Evolutionary conservation across 2,797 vertebrate species (phyloP), one percentile per base, ranked within the genome.

Genomic region (Anabacerthia variegaticeps): DNA sequence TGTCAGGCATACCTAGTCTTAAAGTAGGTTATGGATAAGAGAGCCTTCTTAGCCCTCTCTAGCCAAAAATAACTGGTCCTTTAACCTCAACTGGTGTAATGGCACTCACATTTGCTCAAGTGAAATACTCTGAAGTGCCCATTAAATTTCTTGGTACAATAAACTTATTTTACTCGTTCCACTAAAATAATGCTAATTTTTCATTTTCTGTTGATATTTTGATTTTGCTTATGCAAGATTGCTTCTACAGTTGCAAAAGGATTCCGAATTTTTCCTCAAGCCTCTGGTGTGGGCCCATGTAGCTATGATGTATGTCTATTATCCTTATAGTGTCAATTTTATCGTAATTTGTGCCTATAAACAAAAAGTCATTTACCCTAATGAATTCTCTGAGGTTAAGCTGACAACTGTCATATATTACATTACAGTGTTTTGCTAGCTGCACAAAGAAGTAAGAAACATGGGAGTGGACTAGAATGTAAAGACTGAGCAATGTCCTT

Each of bases 21-120:
- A 56, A 92, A 74, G n/a, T 6, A 84, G 16, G 7, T 5, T 4
- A 13, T 6, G 18, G 39, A 24, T 22, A 61, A 62, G 32, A 77
- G 8, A 67, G 36, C 2, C 17, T 67, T 66, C 78, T 73, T 39
- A 82, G 17, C 9, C 6, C 19, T 68, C 17, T 20, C 12, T 27
- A 66, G 19, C 4, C 22, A 51, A 79, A 89, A 71, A 37, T 30
- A 55, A 54, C 6, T 46, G 14, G 12, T 34, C 15, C 7, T 43
- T 80, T 62, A 74, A 76, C 23, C 16, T 71, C 0, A 0, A 3
- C 7, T 71, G 41, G 37, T 22, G 7, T 56, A n/a, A 59, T 3
- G 3, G 12, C 48, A 46, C 6, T 73, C 14, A 1, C 14, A 37
- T 82, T 80, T 73, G 10, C 21, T 72, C 24, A 77, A 83, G 39